A percentile compares a stretch with the other conserved stretches of the same genome.
Conservation (phyloP, 2,113 vertebrate genomes). For the Chaetura pelagica region DNA sequence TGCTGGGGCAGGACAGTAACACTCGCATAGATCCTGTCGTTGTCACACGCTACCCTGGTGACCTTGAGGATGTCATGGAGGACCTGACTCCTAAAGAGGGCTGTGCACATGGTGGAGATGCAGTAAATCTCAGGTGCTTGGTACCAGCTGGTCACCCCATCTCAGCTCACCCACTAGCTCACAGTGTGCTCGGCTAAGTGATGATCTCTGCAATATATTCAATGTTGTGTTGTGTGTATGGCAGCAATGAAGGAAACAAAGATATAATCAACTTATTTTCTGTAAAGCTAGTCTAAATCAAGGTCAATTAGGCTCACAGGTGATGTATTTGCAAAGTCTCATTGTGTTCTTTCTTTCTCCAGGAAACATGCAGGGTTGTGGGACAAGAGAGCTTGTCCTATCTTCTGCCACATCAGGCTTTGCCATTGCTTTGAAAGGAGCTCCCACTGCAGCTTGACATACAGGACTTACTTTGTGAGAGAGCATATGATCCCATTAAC, state of each 20-base stretch:
- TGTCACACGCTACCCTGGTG: neutral
- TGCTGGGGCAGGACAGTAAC: neutral
- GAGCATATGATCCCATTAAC: neutral
- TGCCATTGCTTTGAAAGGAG: neutral
- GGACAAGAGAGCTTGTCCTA: neutral
- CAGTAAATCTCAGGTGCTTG: neutral
- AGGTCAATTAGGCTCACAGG: neutral
- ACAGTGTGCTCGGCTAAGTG: neutral
- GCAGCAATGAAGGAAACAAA: neutral
- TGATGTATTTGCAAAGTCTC: neutral
- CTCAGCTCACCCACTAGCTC: neutral
- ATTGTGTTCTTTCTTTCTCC: neutral
- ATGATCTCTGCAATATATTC: neutral
- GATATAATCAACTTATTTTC: neutral
- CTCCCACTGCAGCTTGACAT: neutral
- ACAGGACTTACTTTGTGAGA: neutral
- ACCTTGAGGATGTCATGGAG: neutral
- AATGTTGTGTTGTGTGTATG: neutral
- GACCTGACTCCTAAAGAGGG: neutral
- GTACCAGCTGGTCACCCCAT: neutral
- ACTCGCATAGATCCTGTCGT: neutral
- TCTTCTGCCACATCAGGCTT: neutral
- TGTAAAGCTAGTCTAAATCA: neutral
- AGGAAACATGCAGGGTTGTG: accelerated
- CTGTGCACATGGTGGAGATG: neutral